Base-by-base conservation (phyloP, 1,140 invertebrate genomes). In the Micrasema minimum region DNA sequence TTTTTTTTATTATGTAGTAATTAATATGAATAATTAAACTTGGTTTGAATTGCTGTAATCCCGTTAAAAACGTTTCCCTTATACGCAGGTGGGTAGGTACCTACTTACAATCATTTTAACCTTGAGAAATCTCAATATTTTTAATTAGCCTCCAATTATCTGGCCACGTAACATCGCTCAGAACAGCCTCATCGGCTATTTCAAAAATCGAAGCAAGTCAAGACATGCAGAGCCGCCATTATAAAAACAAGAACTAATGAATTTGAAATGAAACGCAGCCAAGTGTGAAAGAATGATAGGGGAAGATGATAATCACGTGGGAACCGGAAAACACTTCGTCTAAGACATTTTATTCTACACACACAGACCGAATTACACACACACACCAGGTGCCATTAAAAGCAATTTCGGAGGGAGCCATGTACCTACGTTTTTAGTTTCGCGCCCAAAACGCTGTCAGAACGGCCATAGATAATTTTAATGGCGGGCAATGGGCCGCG, bases 251-350 rank as follows among this genome's bases (percentile, higher is more conserved):
- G 37, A 50, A 51, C 62, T 66, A 66, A 66, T 66, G 62, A 66
- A 66, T 66, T 66, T 22, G 62, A 66, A 66, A 66, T 51, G 62
- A 66, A 61, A 66, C 62, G 62, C 62, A 66, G 14, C 48, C 45
- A 66, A 50, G 46, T 66, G 48, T 37, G 38, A 46, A 66, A 66
- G 62, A 66, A 66, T 66, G 20, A 66, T 51, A 59, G 62, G 62
- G 62, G 62, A 66, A 66, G 62, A 66, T 66, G 5, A 10, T 50
- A 43, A 66, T 66, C 62, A 20, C 62, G 62, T 66, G 62, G 16
- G 62, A 66, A 51, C 62, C 62, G 62, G 62, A 66, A 66, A 31
- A 20, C 26, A 20, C 12, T 45, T 18, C 16, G 45, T 65, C 62
- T 57, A n/a, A 66, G 62, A 37, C 62, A 48, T 10, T 46, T 45